Base-by-base conservation (phyloP, 64 coral and sea anemone genomes). In the Actinia equina region DNA sequence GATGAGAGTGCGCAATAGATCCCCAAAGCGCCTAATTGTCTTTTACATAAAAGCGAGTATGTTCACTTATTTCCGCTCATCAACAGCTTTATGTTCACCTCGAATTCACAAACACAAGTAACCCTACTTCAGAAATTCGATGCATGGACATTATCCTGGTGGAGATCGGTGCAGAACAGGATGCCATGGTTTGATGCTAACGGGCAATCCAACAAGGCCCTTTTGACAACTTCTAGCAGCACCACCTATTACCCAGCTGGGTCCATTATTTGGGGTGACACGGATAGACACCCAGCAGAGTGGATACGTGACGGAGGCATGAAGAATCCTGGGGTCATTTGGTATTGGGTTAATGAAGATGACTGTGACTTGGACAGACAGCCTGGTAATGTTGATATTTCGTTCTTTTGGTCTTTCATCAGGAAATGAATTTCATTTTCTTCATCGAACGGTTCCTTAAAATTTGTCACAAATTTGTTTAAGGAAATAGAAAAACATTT, bases 261-360 rank as follows among this genome's bases (percentile, higher is more conserved):
- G 17, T 91, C 85, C 3, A 91, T 94, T 17, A 90, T 91, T 23
- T 94, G 83, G 82, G 94, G 87, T 77, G 91, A 61, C 56, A 89
- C 71, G 43, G 49, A 82, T 11, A 61, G 87, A 53, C 16, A 86
- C 14, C 94, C 94, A 17, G 90, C 94, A 1, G 77, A 89, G 22
- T 95, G 94, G 94, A 92, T 95, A 19, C 51, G 62, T 3, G 64
- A 71, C 26, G 89, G 86, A 1, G 90, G 90, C n/a, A 95, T 94
- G 93, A 37, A 59, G 22, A 56, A 91, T 16, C 93, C 93, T 13
- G 93, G 89, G 2, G 89, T 91, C 2, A 94, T 94, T 77, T 94
- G 93, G 93, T 94, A 91, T 44, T 94, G 93, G 93, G 80, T 94
- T 7, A 94, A 94, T 78, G 93, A 94, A 77, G 93, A 94, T 61